Conservation (phyloP, 2,797 vertebrate species). For the Diplodus sargus region DNA sequence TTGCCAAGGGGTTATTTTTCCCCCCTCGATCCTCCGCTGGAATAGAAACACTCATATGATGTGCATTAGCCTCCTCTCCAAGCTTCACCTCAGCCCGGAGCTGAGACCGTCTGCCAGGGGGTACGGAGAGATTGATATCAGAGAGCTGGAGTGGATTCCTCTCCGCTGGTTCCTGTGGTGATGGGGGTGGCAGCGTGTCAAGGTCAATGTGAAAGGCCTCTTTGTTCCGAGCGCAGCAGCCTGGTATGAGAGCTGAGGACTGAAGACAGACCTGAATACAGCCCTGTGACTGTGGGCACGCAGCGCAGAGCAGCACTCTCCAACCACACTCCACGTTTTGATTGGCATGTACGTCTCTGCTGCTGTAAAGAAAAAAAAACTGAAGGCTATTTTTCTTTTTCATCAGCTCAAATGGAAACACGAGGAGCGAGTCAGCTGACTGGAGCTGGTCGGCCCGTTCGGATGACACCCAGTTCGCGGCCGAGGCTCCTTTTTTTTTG, state of each 20-base stretch:
- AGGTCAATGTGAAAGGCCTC: slow-evolving; percentile 86
- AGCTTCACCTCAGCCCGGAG: slow-evolving; percentile 60
- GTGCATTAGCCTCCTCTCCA: slow-evolving; percentile 57
- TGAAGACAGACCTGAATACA: slow-evolving; percentile 77
- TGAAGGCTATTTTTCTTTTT: slow-evolving; percentile 51
- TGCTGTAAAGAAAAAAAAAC: slow-evolving; percentile 9
- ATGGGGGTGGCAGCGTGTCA: slow-evolving; percentile 82
- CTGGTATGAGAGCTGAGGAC: slow-evolving; percentile 70
- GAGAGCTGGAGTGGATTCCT: slow-evolving; percentile 80
- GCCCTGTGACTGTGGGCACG: slow-evolving; percentile 68
- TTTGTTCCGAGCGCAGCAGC: slow-evolving; percentile 80
- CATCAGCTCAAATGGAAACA: slow-evolving; percentile 65
- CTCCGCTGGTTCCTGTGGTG: slow-evolving; percentile 83
- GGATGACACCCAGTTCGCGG: slow-evolving; percentile 51
- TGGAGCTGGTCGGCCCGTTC: slow-evolving; percentile 28
- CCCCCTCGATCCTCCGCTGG: background rate
- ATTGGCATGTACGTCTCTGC: slow-evolving; percentile 60
- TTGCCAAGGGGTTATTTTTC: slow-evolving; percentile 11
- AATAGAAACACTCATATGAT: slow-evolving; percentile 61
- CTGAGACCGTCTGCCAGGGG: slow-evolving; percentile 58
- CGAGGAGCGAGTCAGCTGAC: slow-evolving; percentile 26
- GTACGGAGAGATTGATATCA: slow-evolving; percentile 78
- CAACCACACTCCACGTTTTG: slow-evolving; percentile 69
- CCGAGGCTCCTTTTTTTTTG: slow-evolving; percentile 57
- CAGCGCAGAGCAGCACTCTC: slow-evolving; percentile 66